Base-by-base conservation (phyloP, 2,888 invertebrate genomes). In the Artemia sinica region DNA sequence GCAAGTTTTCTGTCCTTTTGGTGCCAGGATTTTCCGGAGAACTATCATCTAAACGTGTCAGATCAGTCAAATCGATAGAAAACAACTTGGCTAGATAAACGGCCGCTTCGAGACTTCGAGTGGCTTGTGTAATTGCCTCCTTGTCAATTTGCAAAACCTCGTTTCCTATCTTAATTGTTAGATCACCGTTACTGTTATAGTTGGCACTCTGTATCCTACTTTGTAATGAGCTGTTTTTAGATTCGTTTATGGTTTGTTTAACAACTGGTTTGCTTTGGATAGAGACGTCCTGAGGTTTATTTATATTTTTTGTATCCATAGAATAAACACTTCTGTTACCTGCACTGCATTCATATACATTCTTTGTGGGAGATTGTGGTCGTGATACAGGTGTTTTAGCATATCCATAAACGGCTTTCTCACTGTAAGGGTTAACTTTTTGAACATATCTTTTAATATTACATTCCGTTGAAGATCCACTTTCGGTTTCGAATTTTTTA, bases 191-290 rank as follows among this genome's bases (percentile, higher is more conserved):
- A 8, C 63, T 58, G 63, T 58, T 58, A 28, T 58, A 58, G 28
- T 58, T 58, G 63, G 63, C 63, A 58, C 14, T 18, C 63, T 58
- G 63, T 58, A 58, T 58, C 14, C 63, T 8, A 58, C 63, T 58
- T 28, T 58, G 63, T 58, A 58, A 10, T 18, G 63, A 18, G 63
- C 28, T 58, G 28, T 58, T 58, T 28, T 58, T 58, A 28, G 63
- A 58, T n/a, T 18, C 28, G 63, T n/a, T 18, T 41, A 41, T 41
- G 63, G 63, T 18, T 11, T 58, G 63, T 18, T n/a, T n/a, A 18
- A 58, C 63, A 28, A 18, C 28, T n/a, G n/a, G 63, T 58, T 58
- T n/a, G 28, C 14, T 8, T 28, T 58, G 63, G 63, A 28, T 9
- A 11, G 28, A n/a, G 28, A 58, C 63, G 28, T 58, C 63, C 14